Base-by-base conservation (phyloP, 2,888 invertebrate species). In the Drosophila colorata region DNA sequence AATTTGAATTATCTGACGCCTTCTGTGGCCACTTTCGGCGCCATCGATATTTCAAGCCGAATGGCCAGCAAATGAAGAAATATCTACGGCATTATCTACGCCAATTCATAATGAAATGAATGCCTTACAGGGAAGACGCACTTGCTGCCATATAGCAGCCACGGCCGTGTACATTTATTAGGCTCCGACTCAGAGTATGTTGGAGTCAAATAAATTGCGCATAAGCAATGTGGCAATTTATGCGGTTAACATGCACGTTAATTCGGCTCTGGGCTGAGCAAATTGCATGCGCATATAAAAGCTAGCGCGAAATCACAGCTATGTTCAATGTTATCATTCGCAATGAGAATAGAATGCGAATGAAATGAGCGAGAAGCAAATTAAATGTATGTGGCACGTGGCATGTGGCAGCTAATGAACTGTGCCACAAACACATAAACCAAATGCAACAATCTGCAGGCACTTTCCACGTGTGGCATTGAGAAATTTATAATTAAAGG, bases 1-100 rank as follows among this genome's bases (percentile, higher is more conserved):
- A 80, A 83, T 83, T 78, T 78, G 86, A 86, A 60, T 88, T 86
- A 83, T 86, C 79, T 70, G 51, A 52, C 56, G 69, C 66, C 60
- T 74, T 66, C 20, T 48, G 61, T 20, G 74, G 58, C 52, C 56
- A 65, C 69, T 66, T 66, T 59, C 16, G 77, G 53, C 64, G 78
- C 80, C 72, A 75, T 75, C 69, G 59, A 70, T 58, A 74, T 83
- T 56, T 73, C 63, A 53, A 47, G 47, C 56, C 67, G 68, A 81
- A 71, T 78, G 78, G 72, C 59, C 75, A 52, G 68, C 44, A 76
- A 81, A 76, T 69, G 69, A 78, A 73, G 81, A 76, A 65, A 69
- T 53, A 70, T 58, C 47, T 52, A 16, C 7, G 37, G 43, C 49
- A 44, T 73, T 68, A 73, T 72, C 73, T 64, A 9, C 58, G 13